phyloP scores from a whole-genome alignment of 2,113 vertebrate genomes.

The Glaucomys volans region DNA sequence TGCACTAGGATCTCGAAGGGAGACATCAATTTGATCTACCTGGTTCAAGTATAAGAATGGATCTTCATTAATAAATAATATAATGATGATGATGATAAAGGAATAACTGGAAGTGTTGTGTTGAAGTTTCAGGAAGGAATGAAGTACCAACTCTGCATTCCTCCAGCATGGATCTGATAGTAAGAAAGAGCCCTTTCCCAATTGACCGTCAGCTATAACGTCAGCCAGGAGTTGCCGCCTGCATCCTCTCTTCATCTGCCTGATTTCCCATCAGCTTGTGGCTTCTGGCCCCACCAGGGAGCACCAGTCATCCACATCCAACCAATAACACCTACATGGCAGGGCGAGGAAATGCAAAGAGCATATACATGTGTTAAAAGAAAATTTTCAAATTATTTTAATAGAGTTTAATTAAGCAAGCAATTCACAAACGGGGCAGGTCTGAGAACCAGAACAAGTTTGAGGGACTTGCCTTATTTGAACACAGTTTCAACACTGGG shows the following conservation, averaged over 20 bases:
- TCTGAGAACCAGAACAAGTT: neutral
- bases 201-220: neutral
- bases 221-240: neutral
- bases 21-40: neutral
- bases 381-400: neutral
- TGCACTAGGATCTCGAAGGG: neutral
- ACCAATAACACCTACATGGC: fast-evolving
- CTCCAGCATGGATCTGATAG: neutral
- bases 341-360: neutral
- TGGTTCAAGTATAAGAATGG: neutral
- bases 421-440: neutral
- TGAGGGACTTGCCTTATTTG: neutral
- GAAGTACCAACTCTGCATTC: neutral
- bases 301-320: fast-evolving
- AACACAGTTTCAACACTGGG: neutral
- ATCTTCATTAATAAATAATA: neutral
- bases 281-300: neutral
- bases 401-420: neutral
- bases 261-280: neutral
- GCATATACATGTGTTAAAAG: neutral
- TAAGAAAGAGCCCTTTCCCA: neutral
- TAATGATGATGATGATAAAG: neutral
- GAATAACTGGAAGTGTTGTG: neutral
- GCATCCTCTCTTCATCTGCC: neutral
- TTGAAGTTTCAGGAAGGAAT: conserved; percentile 13